Conservation (phyloP, 1,140 invertebrate species). For the Aphis craccivora region DNA sequence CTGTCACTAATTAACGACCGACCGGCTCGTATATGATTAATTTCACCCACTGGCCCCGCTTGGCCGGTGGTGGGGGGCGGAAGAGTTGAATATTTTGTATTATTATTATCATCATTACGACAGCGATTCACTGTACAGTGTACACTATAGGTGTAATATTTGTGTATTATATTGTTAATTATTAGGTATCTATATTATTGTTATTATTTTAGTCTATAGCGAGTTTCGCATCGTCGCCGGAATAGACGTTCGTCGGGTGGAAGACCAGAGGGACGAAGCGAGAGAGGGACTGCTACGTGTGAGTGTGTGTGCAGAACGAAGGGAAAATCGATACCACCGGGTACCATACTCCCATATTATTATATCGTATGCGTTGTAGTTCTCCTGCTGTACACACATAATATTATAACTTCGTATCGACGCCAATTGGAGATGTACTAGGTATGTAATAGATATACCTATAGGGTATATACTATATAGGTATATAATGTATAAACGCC, state of each 20-base stretch:
- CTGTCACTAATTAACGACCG: background rate
- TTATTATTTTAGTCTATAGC: background rate
- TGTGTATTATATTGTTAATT: background rate
- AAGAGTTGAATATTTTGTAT: background rate
- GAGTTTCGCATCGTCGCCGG: background rate
- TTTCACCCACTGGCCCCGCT: background rate
- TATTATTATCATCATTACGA: background rate
- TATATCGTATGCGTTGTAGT: background rate
- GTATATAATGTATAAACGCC: too few species aligned
- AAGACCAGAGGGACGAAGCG: background rate
- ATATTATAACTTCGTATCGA: background rate
- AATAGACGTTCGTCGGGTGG: background rate
- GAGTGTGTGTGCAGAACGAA: constrained; percentile 1
- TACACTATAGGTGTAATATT: too few species aligned
- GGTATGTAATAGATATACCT: background rate
- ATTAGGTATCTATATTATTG: background rate
- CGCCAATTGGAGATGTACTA: background rate
- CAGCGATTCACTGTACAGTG: background rate
- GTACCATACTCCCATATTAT: background rate
- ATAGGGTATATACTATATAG: background rate
- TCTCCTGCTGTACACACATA: background rate
- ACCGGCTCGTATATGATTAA: background rate
- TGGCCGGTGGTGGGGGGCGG: too few species aligned
- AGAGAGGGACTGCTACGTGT: background rate
- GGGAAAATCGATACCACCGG: constrained; percentile 34